Percentiles rank a stretch among this genome's conserved stretches.
phyloP scores from a whole-genome alignment of 2,888 invertebrate species.

The Tetheella fluctuosa region DNA sequence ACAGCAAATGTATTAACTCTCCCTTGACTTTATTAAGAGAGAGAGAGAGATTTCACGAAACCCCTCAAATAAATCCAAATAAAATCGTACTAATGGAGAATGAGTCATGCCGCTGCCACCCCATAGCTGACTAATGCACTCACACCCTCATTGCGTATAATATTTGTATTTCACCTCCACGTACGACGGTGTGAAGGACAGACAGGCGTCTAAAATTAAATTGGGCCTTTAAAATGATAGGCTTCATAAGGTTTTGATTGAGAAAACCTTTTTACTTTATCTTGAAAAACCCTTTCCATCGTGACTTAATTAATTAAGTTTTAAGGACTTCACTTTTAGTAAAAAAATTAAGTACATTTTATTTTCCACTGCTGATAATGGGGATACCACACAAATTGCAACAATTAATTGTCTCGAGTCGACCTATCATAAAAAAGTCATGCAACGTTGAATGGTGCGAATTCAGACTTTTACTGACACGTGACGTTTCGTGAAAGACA shows the following conservation, averaged over 20 bases:
- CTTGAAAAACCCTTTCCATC: not conserved
- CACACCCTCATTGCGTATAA: slow-evolving; percentile 11
- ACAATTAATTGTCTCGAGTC: too few species aligned
- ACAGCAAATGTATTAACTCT: not conserved
- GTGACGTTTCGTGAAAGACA: too few species aligned
- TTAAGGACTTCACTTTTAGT: not conserved
- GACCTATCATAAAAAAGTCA: too few species aligned
- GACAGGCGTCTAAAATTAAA: slow-evolving; percentile 33
- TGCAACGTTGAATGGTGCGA: too few species aligned
- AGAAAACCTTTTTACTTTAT: not conserved
- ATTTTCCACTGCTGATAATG: too few species aligned
- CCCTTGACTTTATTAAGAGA: not conserved
- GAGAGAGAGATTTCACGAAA: slow-evolving; percentile 28
- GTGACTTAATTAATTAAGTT: not conserved
- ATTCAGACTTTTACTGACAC: too few species aligned
- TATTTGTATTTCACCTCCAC: slow-evolving; percentile 15
- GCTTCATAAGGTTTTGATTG: not conserved
- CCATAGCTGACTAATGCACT: slow-evolving; percentile 41
- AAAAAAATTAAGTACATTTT: not conserved
- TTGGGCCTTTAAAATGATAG: slow-evolving; percentile 35
- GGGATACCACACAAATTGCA: too few species aligned
- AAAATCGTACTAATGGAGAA: slow-evolving; percentile 31
- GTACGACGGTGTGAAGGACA: slow-evolving; percentile 16
- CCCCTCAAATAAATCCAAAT: slow-evolving; percentile 45
- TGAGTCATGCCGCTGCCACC: slow-evolving; percentile 36